Evolutionary conservation across 2,797 vertebrate genomes (phyloP), one percentile per base, ranked within the genome.

Genomic region (Pangasius djambal): DNA sequence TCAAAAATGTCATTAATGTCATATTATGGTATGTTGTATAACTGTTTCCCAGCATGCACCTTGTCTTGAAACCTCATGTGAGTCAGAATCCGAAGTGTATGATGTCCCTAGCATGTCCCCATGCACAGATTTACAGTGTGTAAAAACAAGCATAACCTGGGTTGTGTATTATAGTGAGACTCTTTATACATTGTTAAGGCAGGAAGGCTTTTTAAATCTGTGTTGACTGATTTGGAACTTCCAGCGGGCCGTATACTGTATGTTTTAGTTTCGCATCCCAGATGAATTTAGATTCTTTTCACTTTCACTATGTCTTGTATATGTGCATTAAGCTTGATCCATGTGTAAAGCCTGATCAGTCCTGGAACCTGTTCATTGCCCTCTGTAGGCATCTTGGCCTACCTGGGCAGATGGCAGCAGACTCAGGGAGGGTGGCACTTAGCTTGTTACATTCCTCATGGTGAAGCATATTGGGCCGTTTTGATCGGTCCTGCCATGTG

Each of bases 401-500:
- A 94, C 92, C 93, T 93, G 91, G 90, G 90, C 88, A 90, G 90
- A 91, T 78, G 83, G 88, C 90, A 88, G 91, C 79, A 85, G 88
- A 83, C 88, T 92, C 77, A 15, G 87, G 67, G 91, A 91, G 88
- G 89, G 90, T 87, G 88, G 92, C 92, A 91, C 88, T 91, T 92
- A 90, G 90, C 89, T 89, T 83, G 87, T 90, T 84, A 72, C 50
- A 34, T 88, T 81, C 89, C 90, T 90, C 44, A n/a, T 88, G 92
- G 91, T 40, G 90, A 93, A 90, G 87, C 92, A 93, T 89, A 91
- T 89, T 89, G 91, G 91, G 77, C 79, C 48, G 61, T 88, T 92
- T 92, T 91, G 63, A 90, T 91, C 92, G 74, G 4, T 88, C 84
- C 91, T 81, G 37, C 55, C 82, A 72, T 89, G 75, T 90, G 89